Evolutionary conservation across 1,140 invertebrate species (phyloP), one percentile per base, ranked within the genome.

Genomic region (Hestina assimilis): DNA sequence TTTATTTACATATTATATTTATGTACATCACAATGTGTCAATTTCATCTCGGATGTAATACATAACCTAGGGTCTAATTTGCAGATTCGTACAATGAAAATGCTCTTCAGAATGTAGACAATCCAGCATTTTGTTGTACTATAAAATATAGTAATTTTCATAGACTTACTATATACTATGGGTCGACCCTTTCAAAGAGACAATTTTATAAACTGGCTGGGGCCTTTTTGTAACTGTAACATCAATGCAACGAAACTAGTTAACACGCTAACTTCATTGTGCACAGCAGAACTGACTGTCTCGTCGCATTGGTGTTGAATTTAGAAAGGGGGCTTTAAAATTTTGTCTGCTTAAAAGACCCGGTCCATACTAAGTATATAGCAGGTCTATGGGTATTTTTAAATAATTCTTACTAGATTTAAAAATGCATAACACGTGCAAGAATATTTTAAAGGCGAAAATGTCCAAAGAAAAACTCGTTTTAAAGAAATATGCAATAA

Each of bases 21-120:
- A 80, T 83, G 66, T 79, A 83, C 81, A 83, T 79, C 75, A 75
- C 70, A 71, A 80, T 75, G 76, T 77, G 59, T 71, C 65, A 64
- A 62, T 60, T 47, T 9, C 19, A 41, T 35, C 21, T 15, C 33
- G 20, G n/a, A 40, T 59, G 42, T 40, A 33, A 35, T 51, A 46
- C 15, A 28, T 59, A n/a, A 35, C 33, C n/a, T 17, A 46, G 15
- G 42, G 20, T 24, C 53, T 46, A 50, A 57, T 42, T 40, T 19
- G 28, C 35, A 31, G 14, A 24, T 42, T 23, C 28, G 7, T 58
- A 58, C 40, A 31, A 58, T 19, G 23, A 52, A 15, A 31, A 26
- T 26, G 40, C 21, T 50, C 70, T 71, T 74, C 72, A 72, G 66
- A 60, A 71, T 74, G 71, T 70, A 79, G 77, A 72, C 76, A 66